Base-by-base conservation (phyloP, 2,888 invertebrate species). In the Silvanus unidentatus region DNA sequence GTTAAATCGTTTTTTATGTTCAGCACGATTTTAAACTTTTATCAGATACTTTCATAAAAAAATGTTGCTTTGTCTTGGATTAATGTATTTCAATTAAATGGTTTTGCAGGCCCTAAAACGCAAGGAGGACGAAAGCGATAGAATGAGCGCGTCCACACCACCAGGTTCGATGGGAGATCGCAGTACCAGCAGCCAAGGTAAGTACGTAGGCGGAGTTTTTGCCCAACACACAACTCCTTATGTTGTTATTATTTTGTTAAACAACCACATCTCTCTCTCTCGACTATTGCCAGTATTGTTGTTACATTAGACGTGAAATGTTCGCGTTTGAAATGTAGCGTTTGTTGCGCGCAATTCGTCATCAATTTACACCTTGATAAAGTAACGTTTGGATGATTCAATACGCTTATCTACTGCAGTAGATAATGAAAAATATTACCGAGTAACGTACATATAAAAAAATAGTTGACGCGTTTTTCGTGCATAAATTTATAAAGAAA, bases 181-280 rank as follows among this genome's bases (percentile, higher is more conserved):
- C 32, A 70, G 71, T 53, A 58, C 64, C 45, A 68, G 68, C 43
- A 73, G 71, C 61, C 74, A 74, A 70, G 74, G 75, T 75, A 65
- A 69, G 70, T 56, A 43, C 38, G 16, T 39, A 28, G 14, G 42
- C 27, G 47, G 37, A 12, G 37, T 37, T 37, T 32, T 16, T 37
- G 37, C 37, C 32, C 32, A 32, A n/a, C 32, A 12, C 3, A 32
- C 13, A 12, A 32, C 32, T 8, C 32, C 22, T 32, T 32, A 32
- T 3, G 3, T 32, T 37, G 37, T 37, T 37, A 37, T 37, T 13
- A 37, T 37, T 37, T 11, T 13, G n/a, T 12, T 32, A 9, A 37
- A 37, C 16, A 37, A 37, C 32, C 32, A 32, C 22, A 22, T 22
- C 22, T 22, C 22, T 22, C 22, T 22, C 22, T 22, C 22, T n/a